These are phyloP conservation scores for Orycteropus afer DNA, from an alignment of 2,113 vertebrate genomes.

Conservation along the genomic window DNA sequence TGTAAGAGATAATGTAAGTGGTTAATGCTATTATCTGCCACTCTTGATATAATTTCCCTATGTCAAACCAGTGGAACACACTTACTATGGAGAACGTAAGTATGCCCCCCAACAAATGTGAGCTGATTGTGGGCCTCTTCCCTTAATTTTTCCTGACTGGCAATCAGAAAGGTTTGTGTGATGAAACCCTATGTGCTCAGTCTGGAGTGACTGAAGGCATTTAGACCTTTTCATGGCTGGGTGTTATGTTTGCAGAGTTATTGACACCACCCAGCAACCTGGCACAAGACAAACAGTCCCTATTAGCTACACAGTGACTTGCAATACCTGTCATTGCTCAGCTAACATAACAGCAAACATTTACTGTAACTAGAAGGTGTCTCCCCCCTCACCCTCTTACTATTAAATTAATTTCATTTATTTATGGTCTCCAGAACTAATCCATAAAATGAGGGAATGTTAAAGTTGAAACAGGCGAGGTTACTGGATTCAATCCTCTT, in stretches of 20 bases:
- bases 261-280: constrained; percentile 65
- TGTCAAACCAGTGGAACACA: neutral
- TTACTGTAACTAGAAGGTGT: neutral
- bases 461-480: constrained; percentile 10
- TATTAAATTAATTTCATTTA: constrained; percentile 3
- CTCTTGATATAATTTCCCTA: neutral
- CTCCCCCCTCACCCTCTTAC: neutral
- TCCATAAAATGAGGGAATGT: neutral
- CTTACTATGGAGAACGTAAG: neutral
- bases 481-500: constrained; percentile 7
- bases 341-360: constrained; percentile 44
- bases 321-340: constrained; percentile 32
- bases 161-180: neutral
- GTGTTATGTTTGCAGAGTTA: constrained; percentile 60
- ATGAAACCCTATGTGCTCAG: constrained; percentile 1
- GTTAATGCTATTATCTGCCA: neutral
- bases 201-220: constrained; percentile 45
- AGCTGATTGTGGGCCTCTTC: neutral
- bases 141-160: neutral
- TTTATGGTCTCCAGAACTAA: constrained; percentile 37
- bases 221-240: constrained; percentile 47
- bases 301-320: neutral
- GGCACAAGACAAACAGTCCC: constrained; percentile 64
- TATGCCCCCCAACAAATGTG: neutral
- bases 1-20: neutral